Conservation (phyloP, 2,113 vertebrate genomes). For the Chamaea fasciata region DNA sequence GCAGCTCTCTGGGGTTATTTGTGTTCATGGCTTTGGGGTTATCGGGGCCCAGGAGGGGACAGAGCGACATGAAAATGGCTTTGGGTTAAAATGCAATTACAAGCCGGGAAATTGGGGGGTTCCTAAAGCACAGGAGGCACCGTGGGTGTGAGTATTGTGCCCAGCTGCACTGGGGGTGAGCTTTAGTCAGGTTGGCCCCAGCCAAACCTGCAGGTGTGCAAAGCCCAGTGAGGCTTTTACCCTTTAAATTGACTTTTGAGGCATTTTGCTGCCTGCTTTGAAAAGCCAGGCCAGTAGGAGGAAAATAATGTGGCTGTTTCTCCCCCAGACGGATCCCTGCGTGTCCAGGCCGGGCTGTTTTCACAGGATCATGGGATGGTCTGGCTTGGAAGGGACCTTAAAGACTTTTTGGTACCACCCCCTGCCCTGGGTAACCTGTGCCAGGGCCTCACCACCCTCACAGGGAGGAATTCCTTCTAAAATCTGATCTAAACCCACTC, state of each 20-base stretch:
- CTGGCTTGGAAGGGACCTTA: not conserved
- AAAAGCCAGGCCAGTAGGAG: not conserved
- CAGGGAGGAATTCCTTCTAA: not conserved
- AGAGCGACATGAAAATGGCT: not conserved
- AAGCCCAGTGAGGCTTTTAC: not conserved
- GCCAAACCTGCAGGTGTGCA: not conserved
- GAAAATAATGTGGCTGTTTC: not conserved
- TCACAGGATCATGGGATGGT: not conserved
- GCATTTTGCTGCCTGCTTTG: not conserved
- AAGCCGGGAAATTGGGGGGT: rapidly evolving
- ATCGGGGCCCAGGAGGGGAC: not conserved
- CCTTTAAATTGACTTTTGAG: not conserved
- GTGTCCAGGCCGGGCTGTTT: rapidly evolving
- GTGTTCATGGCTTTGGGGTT: not conserved
- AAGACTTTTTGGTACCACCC: not conserved
- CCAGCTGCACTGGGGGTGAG: not conserved
- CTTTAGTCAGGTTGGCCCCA: not conserved
- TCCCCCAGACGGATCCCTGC: not conserved
- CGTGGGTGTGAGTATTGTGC: not conserved
- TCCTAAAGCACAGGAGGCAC: not conserved
- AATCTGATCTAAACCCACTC: not conserved
- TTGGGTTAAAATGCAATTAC: not conserved
- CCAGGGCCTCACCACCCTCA: not conserved
- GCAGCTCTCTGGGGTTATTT: not conserved
- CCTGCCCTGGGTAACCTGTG: not conserved